Percentiles rank a stretch among this genome's conserved stretches.
Conservation (phyloP, 2,888 invertebrate genomes). For the Actias luna region DNA sequence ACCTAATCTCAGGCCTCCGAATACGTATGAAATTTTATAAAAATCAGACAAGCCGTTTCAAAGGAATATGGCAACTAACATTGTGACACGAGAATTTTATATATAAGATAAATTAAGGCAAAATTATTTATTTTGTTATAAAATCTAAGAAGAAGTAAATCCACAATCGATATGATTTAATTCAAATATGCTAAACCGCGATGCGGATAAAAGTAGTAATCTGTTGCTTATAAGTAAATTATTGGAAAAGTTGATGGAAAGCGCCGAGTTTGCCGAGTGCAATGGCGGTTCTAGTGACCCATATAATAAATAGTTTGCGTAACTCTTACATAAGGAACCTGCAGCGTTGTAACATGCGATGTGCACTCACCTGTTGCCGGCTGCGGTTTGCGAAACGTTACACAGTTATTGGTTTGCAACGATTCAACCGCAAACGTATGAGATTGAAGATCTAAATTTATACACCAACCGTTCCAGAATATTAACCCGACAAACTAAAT, state of each 20-base stretch:
- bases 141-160: not conserved
- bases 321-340: conserved; percentile 51
- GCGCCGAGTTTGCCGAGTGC: not conserved
- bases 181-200: not conserved
- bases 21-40: no score
- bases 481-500: not conserved
- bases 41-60: no score
- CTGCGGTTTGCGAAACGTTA: conserved; percentile 47
- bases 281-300: conserved; percentile 35
- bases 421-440: conserved; percentile 14
- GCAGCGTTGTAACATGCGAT: conserved; percentile 56
- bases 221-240: not conserved
- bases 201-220: not conserved
- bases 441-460: conserved; percentile 20
- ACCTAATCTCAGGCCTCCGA: no score
- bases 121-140: not conserved
- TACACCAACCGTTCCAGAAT: conserved; percentile 11
- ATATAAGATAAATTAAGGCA: not conserved
- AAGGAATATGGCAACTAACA: no score
- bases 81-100: no score
- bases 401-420: conserved; percentile 25
- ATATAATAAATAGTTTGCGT: conserved; percentile 51
- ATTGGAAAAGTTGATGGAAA: not conserved
- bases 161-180: not conserved
- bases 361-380: conserved; percentile 54